Evolutionary conservation across 2,797 vertebrate genomes (phyloP).

Genomic region (Mus caroli): DNA sequence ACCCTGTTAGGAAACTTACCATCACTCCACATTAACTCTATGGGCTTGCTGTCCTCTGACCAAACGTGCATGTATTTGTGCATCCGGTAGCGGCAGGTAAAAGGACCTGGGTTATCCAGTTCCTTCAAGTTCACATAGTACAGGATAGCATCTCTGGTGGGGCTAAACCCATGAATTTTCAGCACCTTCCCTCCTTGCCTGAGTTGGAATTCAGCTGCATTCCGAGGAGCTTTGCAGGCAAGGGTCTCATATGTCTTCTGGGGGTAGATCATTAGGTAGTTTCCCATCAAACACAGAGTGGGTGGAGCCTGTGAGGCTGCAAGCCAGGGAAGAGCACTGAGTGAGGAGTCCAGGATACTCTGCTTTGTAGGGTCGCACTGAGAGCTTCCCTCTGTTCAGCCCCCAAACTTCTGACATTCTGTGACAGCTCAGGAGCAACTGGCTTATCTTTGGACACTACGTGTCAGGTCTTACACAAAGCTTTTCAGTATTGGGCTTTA

Average conservation of each 20-base stretch:
- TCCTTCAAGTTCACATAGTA: background rate
- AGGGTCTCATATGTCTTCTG: accelerated
- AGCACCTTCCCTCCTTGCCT: background rate
- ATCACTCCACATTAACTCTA: slow-evolving; percentile 51
- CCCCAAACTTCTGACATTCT: background rate
- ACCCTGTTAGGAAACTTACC: slow-evolving; percentile 52
- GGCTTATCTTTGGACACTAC: background rate
- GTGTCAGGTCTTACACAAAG: no score
- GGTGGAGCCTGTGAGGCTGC: slow-evolving; percentile 29
- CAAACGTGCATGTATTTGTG: accelerated
- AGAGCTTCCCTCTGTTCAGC: background rate
- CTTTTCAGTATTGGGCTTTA: background rate
- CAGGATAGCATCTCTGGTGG: accelerated
- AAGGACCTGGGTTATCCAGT: background rate
- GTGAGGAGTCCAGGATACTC: accelerated
- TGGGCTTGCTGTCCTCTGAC: background rate
- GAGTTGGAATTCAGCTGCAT: slow-evolving; percentile 30
- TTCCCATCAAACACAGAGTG: accelerated
- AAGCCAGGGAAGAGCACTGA: background rate
- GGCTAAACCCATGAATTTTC: accelerated
- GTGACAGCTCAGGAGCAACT: no score
- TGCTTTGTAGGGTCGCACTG: background rate
- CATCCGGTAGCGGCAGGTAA: slow-evolving; percentile 71
- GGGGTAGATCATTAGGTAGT: accelerated
- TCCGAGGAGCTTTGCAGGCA: slow-evolving; percentile 49